Conservation (phyloP, 2,113 vertebrate species). For the Triplophysa rosa region DNA sequence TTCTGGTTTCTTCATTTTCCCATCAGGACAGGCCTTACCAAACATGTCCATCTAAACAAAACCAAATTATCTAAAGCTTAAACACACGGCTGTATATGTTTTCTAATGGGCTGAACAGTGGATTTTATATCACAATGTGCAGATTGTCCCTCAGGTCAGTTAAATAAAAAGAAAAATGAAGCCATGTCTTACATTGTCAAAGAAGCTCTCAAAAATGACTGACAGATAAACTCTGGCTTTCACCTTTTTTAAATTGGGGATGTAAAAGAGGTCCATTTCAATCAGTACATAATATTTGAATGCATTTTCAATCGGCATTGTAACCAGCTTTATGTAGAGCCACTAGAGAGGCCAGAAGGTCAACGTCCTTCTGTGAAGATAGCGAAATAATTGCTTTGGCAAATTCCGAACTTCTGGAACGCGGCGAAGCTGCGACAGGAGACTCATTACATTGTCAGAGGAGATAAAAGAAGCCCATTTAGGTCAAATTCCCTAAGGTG, state of each 20-base stretch:
- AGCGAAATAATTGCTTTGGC: conserved; percentile 41
- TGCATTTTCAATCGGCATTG: conserved; percentile 40
- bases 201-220: conserved; percentile 14
- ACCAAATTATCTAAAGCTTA: background rate
- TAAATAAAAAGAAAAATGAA: background rate
- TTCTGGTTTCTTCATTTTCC: background rate
- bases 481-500: conserved; percentile 45
- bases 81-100: background rate
- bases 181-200: conserved; percentile 11
- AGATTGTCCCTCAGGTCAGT: background rate
- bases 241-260: conserved; percentile 13
- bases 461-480: conserved; percentile 50
- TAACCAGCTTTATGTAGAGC: conserved; percentile 35
- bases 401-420: conserved; percentile 22
- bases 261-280: conserved; percentile 30
- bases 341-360: conserved; percentile 23
- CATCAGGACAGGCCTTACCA: background rate
- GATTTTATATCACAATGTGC: background rate
- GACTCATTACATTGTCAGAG: conserved; percentile 59
- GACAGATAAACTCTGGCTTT: conserved; percentile 21
- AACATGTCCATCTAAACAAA: background rate
- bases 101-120: conserved; percentile 1
- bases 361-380: conserved; percentile 32
- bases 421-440: conserved; percentile 18
- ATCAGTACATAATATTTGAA: conserved; percentile 2